Evolutionary conservation across 37 sponge, comb jelly and placozoan genomes (phyloP), one percentile per base, ranked within the genome.

Genomic region (Spongilla lacustris): DNA sequence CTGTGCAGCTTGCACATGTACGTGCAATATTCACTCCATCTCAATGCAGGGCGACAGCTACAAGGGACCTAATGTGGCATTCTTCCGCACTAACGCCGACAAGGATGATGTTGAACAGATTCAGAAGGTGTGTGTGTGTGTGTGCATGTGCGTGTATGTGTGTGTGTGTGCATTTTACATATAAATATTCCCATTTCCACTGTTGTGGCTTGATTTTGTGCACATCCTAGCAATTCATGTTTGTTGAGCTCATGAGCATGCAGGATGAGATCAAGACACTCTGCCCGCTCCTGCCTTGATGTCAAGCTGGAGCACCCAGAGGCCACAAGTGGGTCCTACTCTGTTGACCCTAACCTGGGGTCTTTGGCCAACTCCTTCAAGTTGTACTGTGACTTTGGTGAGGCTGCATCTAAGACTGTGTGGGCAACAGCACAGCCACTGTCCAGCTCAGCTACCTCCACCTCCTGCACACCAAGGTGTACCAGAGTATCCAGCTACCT

Each of bases 281-380:
- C 81, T 13, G 49, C 87, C n/a, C 76, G 91, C 21, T 71, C 83
- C 67, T 91, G 91, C 71, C 41, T 66, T 58, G 91, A 91, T 37
- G 29, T 91, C 33, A 76, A 81, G 72, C 78, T 86, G 70, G 85
- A 90, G 36, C 68, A 80, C 3, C 90, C 90, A 0, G n/a, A 8
- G 14, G 68, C 83, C 34, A 50, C 71, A 68, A 91, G 78, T 78
- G 91, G 91, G 8, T 11, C 28, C 38, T 91, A 83, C 83, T 76
- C 82, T 83, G 82, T 91, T 17, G 91, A 91, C 70, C 91, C 91
- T 50, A 91, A 91, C 83, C 72, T 91, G 25, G 91, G 91, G 37
- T 86, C 87, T 58, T 67, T 87, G 23, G 25, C 38, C 37, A 87
- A 91, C 41, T 25, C 83, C 35, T 27, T 91, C 68, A 91, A 91